These are phyloP conservation scores for Scelioninae gen. 2 DNA, from an alignment of 2,888 invertebrate genomes.

Conservation along the genomic window DNA sequence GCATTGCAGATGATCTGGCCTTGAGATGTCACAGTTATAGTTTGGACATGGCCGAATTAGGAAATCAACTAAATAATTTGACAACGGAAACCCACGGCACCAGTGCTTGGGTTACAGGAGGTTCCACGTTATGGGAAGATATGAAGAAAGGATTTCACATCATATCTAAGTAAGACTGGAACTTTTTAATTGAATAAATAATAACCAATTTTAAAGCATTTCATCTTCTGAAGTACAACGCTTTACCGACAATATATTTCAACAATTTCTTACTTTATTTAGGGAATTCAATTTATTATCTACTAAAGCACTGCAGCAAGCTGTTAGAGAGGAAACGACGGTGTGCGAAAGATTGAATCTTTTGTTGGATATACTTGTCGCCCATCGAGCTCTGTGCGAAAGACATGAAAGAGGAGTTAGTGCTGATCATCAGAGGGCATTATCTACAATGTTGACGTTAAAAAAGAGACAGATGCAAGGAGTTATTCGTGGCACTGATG, in stretches of 20 bases:
- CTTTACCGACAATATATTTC: too few species aligned
- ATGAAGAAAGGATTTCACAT: constrained; percentile 77
- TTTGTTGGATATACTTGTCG: constrained; percentile 77
- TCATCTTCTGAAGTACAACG: too few species aligned
- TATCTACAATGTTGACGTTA: constrained; percentile 79
- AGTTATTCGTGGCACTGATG: constrained; percentile 79
- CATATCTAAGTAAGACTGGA: constrained; percentile 77
- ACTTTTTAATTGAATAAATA: too few species aligned
- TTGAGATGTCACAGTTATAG: constrained; percentile 75
- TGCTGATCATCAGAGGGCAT: constrained; percentile 79
- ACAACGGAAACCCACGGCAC: constrained; percentile 74
- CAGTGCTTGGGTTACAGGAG: constrained; percentile 74
- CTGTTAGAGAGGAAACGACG: constrained; percentile 77
- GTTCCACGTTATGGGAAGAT: constrained; percentile 76
- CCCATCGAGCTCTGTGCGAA: constrained; percentile 79
- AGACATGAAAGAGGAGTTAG: constrained; percentile 80
- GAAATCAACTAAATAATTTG: constrained; percentile 76
- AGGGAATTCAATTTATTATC: constrained; percentile 77
- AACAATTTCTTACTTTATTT: constrained; percentile 55
- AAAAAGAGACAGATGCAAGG: constrained; percentile 81
- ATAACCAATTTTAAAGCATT: too few species aligned
- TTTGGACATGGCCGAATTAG: constrained; percentile 77
- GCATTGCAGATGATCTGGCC: constrained; percentile 76
- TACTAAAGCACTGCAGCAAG: constrained; percentile 76
- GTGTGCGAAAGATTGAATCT: constrained; percentile 78